Evolutionary conservation across 2,888 invertebrate species (phyloP).

Genomic region (Boloria euphrosyne): DNA sequence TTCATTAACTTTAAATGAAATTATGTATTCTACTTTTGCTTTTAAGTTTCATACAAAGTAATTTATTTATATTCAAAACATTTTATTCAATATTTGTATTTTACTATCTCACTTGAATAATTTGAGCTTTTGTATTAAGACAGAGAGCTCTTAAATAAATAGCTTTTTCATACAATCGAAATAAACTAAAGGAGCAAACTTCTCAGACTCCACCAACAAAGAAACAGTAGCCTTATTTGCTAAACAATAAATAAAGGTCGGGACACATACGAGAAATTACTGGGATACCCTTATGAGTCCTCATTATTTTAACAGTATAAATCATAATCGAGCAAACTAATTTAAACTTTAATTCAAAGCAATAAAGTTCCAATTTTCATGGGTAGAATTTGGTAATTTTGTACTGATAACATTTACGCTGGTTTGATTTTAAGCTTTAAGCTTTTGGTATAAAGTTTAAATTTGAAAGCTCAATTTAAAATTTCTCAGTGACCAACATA

Average conservation of each 20-base stretch:
- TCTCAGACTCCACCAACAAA: constrained; percentile 48
- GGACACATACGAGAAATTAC: constrained; percentile 73
- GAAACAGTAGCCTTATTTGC: constrained; percentile 70
- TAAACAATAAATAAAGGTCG: constrained; percentile 72
- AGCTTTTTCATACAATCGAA: not conserved
- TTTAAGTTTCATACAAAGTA: too few relatives aligned
- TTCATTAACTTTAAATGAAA: too few relatives aligned
- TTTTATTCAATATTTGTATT: not conserved
- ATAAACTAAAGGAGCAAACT: constrained; percentile 47
- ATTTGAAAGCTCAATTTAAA: constrained; percentile 42
- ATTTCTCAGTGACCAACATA: constrained; percentile 56
- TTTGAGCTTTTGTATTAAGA: not conserved
- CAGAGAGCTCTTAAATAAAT: constrained; percentile 2
- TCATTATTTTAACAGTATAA: constrained; percentile 78
- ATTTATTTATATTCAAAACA: too few relatives aligned
- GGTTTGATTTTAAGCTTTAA: constrained; percentile 45
- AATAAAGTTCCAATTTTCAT: constrained; percentile 48
- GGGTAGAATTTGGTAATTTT: constrained; percentile 44
- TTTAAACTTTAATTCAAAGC: constrained; percentile 43
- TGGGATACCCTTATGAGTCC: constrained; percentile 70
- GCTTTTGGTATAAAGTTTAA: constrained; percentile 37
- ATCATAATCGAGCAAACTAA: constrained; percentile 43
- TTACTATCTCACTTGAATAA: not conserved
- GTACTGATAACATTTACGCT: constrained; percentile 41
- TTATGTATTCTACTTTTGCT: too few relatives aligned